Evolutionary conservation across 2,888 invertebrate genomes (phyloP).

Genomic region (Myathropa florea): DNA sequence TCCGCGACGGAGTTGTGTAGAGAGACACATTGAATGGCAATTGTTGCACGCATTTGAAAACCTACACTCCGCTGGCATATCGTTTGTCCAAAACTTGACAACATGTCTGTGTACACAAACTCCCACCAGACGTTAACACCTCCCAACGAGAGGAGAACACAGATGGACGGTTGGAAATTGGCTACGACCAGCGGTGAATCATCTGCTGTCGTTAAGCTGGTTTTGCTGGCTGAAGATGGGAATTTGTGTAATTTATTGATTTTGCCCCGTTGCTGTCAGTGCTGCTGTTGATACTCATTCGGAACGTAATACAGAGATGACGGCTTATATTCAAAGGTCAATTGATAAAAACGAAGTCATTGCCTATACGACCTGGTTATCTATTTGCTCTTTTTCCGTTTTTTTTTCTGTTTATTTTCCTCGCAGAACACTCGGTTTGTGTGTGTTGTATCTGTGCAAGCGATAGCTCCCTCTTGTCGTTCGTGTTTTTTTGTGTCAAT

Average conservation of each 20-base stretch:
- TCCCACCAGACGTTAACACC: background rate
- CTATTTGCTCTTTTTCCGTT: background rate
- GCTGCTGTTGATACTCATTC: background rate
- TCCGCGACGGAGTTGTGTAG: background rate
- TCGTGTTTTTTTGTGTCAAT: background rate
- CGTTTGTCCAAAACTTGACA: background rate
- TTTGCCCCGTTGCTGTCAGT: conserved; percentile 22
- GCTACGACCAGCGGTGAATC: background rate
- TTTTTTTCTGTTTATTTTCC: conserved; percentile 13
- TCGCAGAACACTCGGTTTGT: background rate
- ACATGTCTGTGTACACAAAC: background rate
- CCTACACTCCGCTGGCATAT: too few species aligned
- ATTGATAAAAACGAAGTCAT: conserved; percentile 53
- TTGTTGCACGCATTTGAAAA: conserved; percentile 33
- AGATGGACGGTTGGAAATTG: background rate
- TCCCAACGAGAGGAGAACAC: background rate
- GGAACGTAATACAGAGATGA: background rate
- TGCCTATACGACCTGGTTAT: conserved; percentile 40
- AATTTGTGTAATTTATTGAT: conserved; percentile 52
- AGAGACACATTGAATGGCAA: background rate
- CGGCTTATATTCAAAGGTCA: conserved; percentile 19
- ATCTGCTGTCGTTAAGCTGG: background rate
- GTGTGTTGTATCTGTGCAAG: background rate
- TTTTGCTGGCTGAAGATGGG: background rate
- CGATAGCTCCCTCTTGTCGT: background rate